phyloP scores from a whole-genome alignment of 2,888 invertebrate genomes.

The Pseudoips prasinana region DNA sequence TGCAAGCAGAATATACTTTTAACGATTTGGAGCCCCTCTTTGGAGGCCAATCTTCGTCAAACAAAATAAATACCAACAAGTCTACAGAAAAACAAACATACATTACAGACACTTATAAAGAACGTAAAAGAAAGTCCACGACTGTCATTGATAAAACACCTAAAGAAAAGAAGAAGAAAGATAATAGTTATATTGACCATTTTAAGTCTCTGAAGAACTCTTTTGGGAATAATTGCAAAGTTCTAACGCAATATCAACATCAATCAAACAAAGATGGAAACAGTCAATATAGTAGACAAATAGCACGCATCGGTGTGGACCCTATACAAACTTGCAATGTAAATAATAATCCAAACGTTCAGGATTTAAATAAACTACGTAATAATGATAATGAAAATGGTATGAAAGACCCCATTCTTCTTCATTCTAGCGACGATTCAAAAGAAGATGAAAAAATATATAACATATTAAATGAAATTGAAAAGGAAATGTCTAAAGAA shows the following conservation, averaged over 20 bases:
- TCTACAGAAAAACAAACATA: conserved; percentile 36
- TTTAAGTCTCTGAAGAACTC: conserved; percentile 54
- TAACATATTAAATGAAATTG: conserved; percentile 57
- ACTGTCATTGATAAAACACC: conserved; percentile 34
- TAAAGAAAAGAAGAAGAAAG: conserved; percentile 65
- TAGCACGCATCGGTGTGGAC: no score
- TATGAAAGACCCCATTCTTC: no score
- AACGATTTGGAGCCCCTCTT: conserved; percentile 39
- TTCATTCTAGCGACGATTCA: conserved; percentile 34
- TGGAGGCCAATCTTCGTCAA: conserved; percentile 1
- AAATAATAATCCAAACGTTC: neutral
- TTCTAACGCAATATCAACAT: conserved; percentile 24
- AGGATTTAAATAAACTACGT: neutral
- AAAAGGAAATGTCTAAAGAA: conserved; percentile 53
- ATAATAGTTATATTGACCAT: conserved; percentile 50
- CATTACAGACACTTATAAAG: conserved; percentile 49
- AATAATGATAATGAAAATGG: neutral
- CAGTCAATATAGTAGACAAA: neutral
- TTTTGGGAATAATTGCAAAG: conserved; percentile 46
- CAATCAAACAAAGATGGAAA: no score
- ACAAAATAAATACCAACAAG: conserved; percentile 15
- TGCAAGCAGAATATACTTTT: conserved; percentile 56
- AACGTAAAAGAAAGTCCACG: conserved; percentile 56
- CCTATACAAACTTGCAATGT: no score
- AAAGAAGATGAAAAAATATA: conserved; percentile 50